phyloP scores from a whole-genome alignment of 2,113 vertebrate species.

The Coptodon rendalli region DNA sequence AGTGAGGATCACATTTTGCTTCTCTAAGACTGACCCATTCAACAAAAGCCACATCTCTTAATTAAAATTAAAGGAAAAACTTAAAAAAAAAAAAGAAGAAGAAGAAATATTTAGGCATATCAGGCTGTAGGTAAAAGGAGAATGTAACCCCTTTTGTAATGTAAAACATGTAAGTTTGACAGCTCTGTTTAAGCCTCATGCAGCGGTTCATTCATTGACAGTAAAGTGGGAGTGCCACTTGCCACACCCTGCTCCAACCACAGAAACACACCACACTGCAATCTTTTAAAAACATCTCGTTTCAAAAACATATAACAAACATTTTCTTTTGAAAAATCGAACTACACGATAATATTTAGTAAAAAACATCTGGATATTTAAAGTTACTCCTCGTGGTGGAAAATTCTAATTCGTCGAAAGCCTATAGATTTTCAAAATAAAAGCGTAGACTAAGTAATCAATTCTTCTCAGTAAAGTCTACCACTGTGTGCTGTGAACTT shows the following conservation, averaged over 20 bases:
- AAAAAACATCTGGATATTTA: background rate
- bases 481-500: background rate
- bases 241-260: constrained; percentile 50
- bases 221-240: constrained; percentile 53
- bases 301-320: background rate
- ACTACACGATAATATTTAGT: background rate
- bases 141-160: background rate
- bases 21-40: background rate
- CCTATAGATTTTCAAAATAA: background rate
- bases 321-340: background rate
- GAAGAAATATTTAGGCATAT: background rate
- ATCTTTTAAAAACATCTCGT: background rate
- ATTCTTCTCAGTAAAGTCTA: background rate
- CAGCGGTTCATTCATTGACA: constrained; percentile 48
- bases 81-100: background rate
- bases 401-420: background rate
- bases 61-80: background rate
- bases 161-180: background rate
- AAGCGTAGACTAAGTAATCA: background rate
- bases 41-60: background rate
- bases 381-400: background rate
- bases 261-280: background rate
- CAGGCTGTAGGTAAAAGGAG: background rate
- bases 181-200: background rate
- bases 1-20: background rate